These are phyloP conservation scores for Paracanthobrama guichenoti DNA, from an alignment of 2,113 vertebrate genomes.

Conservation along the genomic window DNA sequence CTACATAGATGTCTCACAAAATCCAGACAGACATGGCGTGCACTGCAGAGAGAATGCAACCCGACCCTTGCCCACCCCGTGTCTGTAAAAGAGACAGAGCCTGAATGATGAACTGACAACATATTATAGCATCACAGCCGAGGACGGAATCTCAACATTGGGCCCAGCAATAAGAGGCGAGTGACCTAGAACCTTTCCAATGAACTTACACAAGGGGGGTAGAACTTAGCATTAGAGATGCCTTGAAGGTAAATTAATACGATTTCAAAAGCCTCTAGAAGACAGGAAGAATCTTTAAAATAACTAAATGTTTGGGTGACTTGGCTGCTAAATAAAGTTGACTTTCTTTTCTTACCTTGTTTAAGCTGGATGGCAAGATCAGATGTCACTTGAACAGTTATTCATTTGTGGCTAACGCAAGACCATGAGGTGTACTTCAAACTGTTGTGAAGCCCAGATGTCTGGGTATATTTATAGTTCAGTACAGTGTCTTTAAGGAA, in stretches of 20 bases:
- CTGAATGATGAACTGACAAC: slow-evolving; percentile 29
- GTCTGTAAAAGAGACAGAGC: slow-evolving; percentile 42
- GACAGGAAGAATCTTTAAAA: not conserved
- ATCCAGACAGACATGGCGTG: slow-evolving; percentile 21
- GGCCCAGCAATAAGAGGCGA: not conserved
- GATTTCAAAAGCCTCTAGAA: not conserved
- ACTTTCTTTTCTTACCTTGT: not conserved
- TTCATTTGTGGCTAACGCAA: not conserved
- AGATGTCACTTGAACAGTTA: slow-evolving; percentile 5
- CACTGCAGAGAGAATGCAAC: slow-evolving; percentile 39
- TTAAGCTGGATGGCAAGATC: not conserved
- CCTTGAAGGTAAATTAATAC: not conserved
- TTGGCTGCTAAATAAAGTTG: not conserved
- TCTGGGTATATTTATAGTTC: slow-evolving; percentile 46
- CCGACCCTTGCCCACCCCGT: slow-evolving; percentile 45
- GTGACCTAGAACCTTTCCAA: not conserved
- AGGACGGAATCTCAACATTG: not conserved
- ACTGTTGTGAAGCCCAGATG: slow-evolving; percentile 40
- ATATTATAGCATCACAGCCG: slow-evolving; percentile 38
- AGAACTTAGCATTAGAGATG: not conserved
- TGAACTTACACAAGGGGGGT: not conserved
- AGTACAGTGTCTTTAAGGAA: slow-evolving; percentile 45
- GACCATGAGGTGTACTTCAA: slow-evolving; percentile 7
- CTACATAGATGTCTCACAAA: slow-evolving; percentile 31
- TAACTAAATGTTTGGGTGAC: not conserved